A percentile compares a stretch with the other conserved stretches of the same genome.
phyloP scores from a whole-genome alignment of 37 sponge, comb jelly and placozoan genomes.

The Bolinopsis microptera region DNA sequence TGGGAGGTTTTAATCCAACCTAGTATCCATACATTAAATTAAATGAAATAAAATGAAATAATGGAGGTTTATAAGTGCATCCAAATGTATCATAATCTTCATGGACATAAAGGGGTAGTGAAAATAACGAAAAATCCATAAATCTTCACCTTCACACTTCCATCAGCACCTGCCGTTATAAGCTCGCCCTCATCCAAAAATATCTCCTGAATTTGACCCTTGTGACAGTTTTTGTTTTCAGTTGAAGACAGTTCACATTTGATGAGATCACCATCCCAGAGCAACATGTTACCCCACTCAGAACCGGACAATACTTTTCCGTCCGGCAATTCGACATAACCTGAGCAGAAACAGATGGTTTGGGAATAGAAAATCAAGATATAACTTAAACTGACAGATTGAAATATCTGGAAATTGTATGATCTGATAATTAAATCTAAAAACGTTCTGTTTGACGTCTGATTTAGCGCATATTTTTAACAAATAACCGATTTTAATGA shows the following conservation, averaged over 20 bases:
- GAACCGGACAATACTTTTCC: slow-evolving; percentile 97
- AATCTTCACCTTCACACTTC: slow-evolving; percentile 82
- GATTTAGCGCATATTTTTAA: too few relatives aligned
- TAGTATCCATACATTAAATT: background rate
- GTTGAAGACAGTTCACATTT: slow-evolving; percentile 91
- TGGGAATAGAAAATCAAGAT: too few relatives aligned
- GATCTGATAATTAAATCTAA: too few relatives aligned
- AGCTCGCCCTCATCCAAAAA: slow-evolving; percentile 96
- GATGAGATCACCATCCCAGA: slow-evolving; percentile 99
- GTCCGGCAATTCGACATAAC: slow-evolving; percentile 98
- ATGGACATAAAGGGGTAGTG: background rate
- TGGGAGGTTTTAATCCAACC: too few relatives aligned
- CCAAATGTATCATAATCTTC: background rate
- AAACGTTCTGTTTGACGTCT: too few relatives aligned
- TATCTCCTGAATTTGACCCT: slow-evolving; percentile 90
- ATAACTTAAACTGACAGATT: too few relatives aligned
- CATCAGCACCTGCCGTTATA: slow-evolving; percentile 93
- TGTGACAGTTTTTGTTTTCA: slow-evolving; percentile 90
- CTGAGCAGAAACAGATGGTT: slow-evolving; percentile 48
- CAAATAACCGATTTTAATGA: too few relatives aligned
- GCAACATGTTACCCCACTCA: slow-evolving; percentile 98
- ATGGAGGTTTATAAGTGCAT: background rate
- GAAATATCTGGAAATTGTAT: too few relatives aligned
- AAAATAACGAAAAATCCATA: too few relatives aligned
- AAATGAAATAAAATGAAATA: background rate